A percentile compares a stretch with the other conserved stretches of the same genome.
Evolutionary conservation across 2,888 invertebrate genomes (phyloP).

Genomic region (Tetanocera ferruginea): DNA sequence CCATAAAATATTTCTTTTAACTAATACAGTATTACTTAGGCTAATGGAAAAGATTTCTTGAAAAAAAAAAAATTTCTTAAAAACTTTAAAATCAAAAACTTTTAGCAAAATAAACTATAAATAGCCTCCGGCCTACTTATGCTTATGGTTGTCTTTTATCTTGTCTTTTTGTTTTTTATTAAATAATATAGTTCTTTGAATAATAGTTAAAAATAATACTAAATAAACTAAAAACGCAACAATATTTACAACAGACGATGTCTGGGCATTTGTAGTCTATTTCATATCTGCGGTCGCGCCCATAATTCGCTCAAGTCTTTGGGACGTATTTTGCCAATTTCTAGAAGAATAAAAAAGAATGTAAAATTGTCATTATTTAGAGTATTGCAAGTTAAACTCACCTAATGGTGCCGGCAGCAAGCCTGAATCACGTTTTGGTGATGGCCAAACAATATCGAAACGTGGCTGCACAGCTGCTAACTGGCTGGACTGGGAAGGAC

Average conservation of each 20-base stretch:
- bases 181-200: conserved; percentile 8
- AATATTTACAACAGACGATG: conserved; percentile 41
- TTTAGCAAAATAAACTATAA: neutral
- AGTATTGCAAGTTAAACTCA: conserved; percentile 40
- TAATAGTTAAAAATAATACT: conserved; percentile 2
- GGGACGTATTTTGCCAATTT: conserved; percentile 62
- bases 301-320: conserved; percentile 64
- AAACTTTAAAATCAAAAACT: too few relatives aligned
- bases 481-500: conserved; percentile 55
- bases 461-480: conserved; percentile 59
- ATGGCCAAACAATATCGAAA: conserved; percentile 58
- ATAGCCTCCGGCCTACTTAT: conserved; percentile 29
- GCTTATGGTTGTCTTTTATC: conserved; percentile 24
- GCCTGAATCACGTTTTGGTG: conserved; percentile 50
- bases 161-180: conserved; percentile 23
- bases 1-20: neutral
- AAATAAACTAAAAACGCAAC: neutral
- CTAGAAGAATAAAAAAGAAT: conserved; percentile 47
- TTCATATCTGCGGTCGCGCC: conserved; percentile 65
- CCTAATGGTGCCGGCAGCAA: conserved; percentile 55
- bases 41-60: neutral
- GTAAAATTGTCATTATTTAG: neutral
- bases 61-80: neutral
- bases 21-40: neutral
- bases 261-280: conserved; percentile 51